Evolutionary conservation across 2,797 vertebrate species (phyloP).

Genomic region (Gouania willdenowi): DNA sequence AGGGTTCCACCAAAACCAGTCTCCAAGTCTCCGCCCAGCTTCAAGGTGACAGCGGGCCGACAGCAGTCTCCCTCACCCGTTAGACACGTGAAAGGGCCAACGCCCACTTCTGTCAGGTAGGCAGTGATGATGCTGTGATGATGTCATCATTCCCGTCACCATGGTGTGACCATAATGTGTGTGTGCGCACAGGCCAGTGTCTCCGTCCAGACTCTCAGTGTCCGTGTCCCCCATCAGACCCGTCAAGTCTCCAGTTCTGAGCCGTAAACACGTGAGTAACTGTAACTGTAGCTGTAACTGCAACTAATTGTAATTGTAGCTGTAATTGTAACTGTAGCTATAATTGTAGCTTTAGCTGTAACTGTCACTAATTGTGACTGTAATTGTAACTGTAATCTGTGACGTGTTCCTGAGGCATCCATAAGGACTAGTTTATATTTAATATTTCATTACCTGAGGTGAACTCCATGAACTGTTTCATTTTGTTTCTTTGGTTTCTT

Average conservation of each 20-base stretch:
- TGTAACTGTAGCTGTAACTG: neutral
- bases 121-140: neutral
- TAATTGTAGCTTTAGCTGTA: too few species aligned
- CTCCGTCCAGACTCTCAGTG: conserved; percentile 84
- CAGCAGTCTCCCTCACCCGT: conserved; percentile 96
- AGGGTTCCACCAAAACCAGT: conserved; percentile 90
- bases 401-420: too few species aligned
- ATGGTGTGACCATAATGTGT: too few species aligned
- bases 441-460: too few species aligned
- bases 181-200: conserved; percentile 86
- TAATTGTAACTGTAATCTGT: too few species aligned
- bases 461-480: too few species aligned
- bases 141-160: too few species aligned
- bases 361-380: too few species aligned
- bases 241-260: conserved; percentile 86
- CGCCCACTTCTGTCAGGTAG: conserved; percentile 72
- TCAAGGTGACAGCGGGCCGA: conserved; percentile 81
- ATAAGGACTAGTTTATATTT: too few species aligned
- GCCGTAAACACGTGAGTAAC: conserved; percentile 73
- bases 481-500: too few species aligned
- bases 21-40: conserved; percentile 86
- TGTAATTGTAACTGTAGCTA: too few species aligned
- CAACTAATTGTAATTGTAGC: too few species aligned
- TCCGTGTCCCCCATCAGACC: conserved; percentile 92
- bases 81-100: conserved; percentile 89